Percentiles rank a stretch among this genome's conserved stretches.
phyloP scores from a whole-genome alignment of 2,113 vertebrate species.

The Phylloscopus trochiloides region DNA sequence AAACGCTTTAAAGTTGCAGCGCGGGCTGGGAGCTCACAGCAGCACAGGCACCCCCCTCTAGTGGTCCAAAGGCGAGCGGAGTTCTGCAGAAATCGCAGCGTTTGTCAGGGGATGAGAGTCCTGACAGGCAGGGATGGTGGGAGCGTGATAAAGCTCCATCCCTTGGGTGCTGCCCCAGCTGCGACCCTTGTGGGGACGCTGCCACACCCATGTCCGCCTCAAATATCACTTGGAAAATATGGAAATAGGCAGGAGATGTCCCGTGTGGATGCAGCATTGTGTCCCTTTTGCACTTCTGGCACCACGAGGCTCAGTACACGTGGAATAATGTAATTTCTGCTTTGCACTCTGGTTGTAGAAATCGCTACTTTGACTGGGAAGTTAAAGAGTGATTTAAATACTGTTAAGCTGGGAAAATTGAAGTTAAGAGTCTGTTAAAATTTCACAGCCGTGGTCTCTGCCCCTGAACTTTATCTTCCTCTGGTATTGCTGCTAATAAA shows the following conservation, averaged over 20 bases:
- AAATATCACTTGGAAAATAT: accelerated
- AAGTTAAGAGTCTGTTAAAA: neutral
- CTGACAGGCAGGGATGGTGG: neutral
- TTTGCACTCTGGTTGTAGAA: neutral
- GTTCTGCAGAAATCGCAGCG: accelerated
- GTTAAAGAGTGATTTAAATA: neutral
- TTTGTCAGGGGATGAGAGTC: neutral
- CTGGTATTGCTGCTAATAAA: neutral
- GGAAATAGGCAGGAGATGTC: neutral
- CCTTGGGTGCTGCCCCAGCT: neutral
- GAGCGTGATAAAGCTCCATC: neutral
- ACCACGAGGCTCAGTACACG: neutral
- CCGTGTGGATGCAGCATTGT: accelerated
- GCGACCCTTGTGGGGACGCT: neutral
- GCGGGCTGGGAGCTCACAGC: neutral
- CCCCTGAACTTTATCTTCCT: neutral
- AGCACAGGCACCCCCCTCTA: constrained; percentile 31
- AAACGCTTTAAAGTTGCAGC: neutral
- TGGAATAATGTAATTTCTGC: neutral
- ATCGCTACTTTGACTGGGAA: neutral
- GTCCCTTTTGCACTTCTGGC: neutral
- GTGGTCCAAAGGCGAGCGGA: neutral
- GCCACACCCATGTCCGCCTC: accelerated
- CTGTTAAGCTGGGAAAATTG: neutral
- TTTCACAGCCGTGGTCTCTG: neutral